Conservation (phyloP, 2,888 invertebrate species). For the Calameuta idolon region DNA sequence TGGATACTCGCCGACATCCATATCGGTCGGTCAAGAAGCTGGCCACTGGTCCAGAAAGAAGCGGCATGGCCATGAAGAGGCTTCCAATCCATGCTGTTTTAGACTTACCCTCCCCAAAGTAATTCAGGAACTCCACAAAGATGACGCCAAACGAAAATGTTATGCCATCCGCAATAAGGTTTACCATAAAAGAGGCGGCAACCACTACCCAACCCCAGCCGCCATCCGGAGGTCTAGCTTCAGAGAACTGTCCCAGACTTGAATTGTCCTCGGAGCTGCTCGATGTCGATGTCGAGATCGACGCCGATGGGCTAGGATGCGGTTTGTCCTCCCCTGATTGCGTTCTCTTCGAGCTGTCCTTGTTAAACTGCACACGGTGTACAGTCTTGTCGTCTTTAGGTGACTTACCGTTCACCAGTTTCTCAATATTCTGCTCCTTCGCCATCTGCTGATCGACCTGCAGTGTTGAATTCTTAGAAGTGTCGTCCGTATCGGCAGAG, state of each 20-base stretch:
- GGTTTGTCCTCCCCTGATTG: constrained; percentile 34
- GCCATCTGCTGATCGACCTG: neutral
- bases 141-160: constrained; percentile 94
- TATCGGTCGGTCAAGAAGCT: constrained; percentile 85
- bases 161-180: constrained; percentile 91
- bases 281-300: constrained; percentile 66
- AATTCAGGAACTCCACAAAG: constrained; percentile 85
- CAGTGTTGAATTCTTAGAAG: constrained; percentile 31
- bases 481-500: constrained; percentile 36
- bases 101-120: constrained; percentile 86
- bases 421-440: constrained; percentile 45
- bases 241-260: constrained; percentile 74
- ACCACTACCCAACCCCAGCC: constrained; percentile 96
- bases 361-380: constrained; percentile 61
- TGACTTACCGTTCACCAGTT: constrained; percentile 47
- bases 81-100: constrained; percentile 93
- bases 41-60: constrained; percentile 87
- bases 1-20: constrained; percentile 84
- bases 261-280: constrained; percentile 74
- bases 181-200: constrained; percentile 88
- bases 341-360: constrained; percentile 36
- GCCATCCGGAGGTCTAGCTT: constrained; percentile 84
- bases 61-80: constrained; percentile 91
- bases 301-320: constrained; percentile 58
- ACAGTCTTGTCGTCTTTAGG: constrained; percentile 48